A percentile compares a stretch with the other conserved stretches of the same genome.
Conservation (phyloP, 2,888 invertebrate genomes). For the Athalia rosae region DNA sequence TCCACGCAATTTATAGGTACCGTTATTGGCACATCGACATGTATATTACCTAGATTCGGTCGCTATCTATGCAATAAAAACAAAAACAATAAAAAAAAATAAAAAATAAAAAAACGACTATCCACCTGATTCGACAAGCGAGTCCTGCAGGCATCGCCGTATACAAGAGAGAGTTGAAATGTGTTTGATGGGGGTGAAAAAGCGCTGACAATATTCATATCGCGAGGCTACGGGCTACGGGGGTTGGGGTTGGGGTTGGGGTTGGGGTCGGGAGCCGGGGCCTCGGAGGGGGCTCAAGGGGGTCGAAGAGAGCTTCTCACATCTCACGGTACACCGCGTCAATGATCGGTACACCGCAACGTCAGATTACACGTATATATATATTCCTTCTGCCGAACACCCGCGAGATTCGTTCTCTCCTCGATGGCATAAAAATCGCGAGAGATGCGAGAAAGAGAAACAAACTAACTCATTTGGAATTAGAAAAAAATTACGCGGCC, state of each 20-base stretch:
- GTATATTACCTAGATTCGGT: no score
- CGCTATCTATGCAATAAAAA: no score
- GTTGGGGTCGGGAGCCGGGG: constrained; percentile 1
- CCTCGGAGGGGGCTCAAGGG: constrained; percentile 42
- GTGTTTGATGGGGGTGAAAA: constrained; percentile 70
- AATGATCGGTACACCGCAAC: constrained; percentile 29
- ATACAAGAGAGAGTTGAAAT: constrained; percentile 51
- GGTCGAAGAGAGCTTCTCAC: constrained; percentile 31
- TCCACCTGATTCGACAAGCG: not conserved
- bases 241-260: constrained; percentile 15
- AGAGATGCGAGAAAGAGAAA: not conserved
- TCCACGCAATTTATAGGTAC: no score
- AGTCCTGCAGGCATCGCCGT: not conserved
- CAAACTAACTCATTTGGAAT: no score
- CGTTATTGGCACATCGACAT: no score
- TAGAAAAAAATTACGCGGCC: no score
- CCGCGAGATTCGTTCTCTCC: constrained; percentile 37
- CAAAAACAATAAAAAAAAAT: no score
- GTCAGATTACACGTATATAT: constrained; percentile 37
- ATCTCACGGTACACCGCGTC: constrained; percentile 35
- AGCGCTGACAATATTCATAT: constrained; percentile 70
- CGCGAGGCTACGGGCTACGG: constrained; percentile 45
- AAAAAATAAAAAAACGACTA: no score
- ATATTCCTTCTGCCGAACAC: constrained; percentile 32
- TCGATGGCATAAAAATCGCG: constrained; percentile 45